Conservation (phyloP, 2,113 vertebrate genomes). For the Syngnathus typhle region DNA sequence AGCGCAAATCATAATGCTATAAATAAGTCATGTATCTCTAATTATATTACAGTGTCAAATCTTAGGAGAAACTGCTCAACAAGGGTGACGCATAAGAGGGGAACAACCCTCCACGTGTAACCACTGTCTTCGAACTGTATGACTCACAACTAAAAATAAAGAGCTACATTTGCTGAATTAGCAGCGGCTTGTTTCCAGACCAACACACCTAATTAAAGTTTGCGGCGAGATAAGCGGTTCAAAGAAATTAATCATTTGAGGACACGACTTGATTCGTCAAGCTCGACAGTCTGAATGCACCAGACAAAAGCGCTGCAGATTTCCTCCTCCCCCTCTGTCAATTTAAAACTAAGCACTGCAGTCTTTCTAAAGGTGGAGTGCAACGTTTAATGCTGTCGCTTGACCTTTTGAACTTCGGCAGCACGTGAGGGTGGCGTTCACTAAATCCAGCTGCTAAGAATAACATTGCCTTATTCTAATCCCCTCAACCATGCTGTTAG, state of each 20-base stretch:
- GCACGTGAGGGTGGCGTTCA: constrained; percentile 22
- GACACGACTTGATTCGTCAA: not conserved
- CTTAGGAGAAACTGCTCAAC: not conserved
- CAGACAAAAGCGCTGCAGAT: not conserved
- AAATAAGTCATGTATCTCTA: not conserved
- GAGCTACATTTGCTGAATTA: constrained; percentile 28
- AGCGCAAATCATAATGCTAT: not conserved
- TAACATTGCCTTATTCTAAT: constrained; percentile 48
- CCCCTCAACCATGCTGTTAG: constrained; percentile 38
- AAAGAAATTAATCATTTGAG: constrained; percentile 14
- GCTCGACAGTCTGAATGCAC: not conserved
- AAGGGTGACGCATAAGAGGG: not conserved
- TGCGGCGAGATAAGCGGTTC: constrained; percentile 19
- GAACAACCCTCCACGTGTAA: not conserved
- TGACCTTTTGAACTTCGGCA: constrained; percentile 26
- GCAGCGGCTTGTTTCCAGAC: constrained; percentile 10
- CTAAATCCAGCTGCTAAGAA: constrained; percentile 51
- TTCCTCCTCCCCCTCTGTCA: not conserved
- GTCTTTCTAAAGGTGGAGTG: not conserved
- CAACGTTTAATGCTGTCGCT: not conserved
- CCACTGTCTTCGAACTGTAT: not conserved
- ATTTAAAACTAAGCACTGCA: not conserved
- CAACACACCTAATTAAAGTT: constrained; percentile 14
- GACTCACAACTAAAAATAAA: constrained; percentile 3
- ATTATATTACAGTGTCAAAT: not conserved